These are phyloP conservation scores for Gonocerus acuteangulatus DNA, from an alignment of 2,888 invertebrate species.

Conservation along the genomic window DNA sequence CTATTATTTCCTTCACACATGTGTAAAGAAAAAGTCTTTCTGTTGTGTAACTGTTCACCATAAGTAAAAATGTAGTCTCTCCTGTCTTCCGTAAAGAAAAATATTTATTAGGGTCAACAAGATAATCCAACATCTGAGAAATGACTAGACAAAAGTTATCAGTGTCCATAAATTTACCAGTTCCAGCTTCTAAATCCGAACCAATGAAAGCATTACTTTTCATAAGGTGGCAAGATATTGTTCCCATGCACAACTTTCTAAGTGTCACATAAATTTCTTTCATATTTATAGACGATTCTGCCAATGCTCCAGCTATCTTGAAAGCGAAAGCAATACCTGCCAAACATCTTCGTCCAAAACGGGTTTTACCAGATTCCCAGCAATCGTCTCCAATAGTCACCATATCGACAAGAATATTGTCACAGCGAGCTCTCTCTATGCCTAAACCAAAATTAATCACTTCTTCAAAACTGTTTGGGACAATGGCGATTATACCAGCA, in stretches of 20 bases:
- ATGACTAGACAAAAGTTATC: slow-evolving; percentile 16
- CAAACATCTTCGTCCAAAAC: slow-evolving; percentile 51
- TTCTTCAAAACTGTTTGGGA: slow-evolving; percentile 25
- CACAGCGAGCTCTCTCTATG: slow-evolving; percentile 25
- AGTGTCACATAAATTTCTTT: slow-evolving; percentile 47
- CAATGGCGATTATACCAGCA: slow-evolving; percentile 26
- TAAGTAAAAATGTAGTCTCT: not conserved
- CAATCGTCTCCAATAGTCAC: slow-evolving; percentile 43
- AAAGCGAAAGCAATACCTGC: slow-evolving; percentile 51
- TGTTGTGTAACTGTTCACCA: slow-evolving; percentile 5
- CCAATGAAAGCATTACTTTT: slow-evolving; percentile 33
- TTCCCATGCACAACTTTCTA: slow-evolving; percentile 30
- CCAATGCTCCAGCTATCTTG: slow-evolving; percentile 38
- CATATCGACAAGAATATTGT: slow-evolving; percentile 22
- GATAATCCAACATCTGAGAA: not conserved
- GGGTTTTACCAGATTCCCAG: slow-evolving; percentile 42
- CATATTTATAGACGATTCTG: slow-evolving; percentile 51
- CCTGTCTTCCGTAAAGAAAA: not conserved
- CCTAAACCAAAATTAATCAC: slow-evolving; percentile 30
- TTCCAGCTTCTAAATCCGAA: slow-evolving; percentile 37
- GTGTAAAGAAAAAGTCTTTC: slow-evolving; percentile 10
- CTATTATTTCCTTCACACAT: slow-evolving; percentile 15
- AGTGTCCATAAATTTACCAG: not conserved
- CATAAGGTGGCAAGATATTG: slow-evolving; percentile 15
- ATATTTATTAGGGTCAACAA: not conserved